Evolutionary conservation across 2,113 vertebrate species (phyloP).

Genomic region (Corythaeola cristata): DNA sequence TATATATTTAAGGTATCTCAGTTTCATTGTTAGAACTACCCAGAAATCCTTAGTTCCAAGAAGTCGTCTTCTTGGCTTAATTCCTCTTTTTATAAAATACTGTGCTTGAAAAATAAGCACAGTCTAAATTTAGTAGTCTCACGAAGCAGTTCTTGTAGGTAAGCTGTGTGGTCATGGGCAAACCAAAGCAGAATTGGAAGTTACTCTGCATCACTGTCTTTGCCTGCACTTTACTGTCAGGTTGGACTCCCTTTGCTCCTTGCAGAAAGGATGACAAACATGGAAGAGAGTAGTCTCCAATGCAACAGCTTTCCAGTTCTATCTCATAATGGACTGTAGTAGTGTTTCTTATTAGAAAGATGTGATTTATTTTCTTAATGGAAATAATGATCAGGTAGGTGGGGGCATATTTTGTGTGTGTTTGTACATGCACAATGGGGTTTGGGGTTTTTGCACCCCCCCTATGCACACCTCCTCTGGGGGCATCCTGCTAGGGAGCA

Average conservation of each 20-base stretch:
- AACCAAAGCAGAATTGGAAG: fast-evolving
- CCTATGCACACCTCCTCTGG: not conserved
- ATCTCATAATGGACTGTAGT: not conserved
- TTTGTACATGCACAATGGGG: fast-evolving
- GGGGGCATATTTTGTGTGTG: not conserved
- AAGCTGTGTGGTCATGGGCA: not conserved
- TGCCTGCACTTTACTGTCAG: not conserved
- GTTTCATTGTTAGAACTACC: not conserved
- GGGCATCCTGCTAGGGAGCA: not conserved
- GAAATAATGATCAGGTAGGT: not conserved
- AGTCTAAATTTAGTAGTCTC: not conserved
- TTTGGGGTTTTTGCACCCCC: not conserved
- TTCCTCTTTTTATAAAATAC: not conserved
- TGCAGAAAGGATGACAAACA: not conserved
- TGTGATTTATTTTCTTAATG: not conserved
- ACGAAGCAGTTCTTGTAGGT: not conserved
- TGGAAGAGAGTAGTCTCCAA: not conserved
- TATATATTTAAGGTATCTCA: not conserved
- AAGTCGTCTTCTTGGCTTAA: not conserved
- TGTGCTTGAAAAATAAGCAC: not conserved
- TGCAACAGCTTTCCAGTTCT: not conserved
- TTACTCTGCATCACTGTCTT: not conserved
- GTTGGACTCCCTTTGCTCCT: not conserved
- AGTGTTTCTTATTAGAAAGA: not conserved
- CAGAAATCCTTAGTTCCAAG: not conserved